Base-by-base conservation (phyloP, 1,140 invertebrate species). In the Littorina saxatilis region DNA sequence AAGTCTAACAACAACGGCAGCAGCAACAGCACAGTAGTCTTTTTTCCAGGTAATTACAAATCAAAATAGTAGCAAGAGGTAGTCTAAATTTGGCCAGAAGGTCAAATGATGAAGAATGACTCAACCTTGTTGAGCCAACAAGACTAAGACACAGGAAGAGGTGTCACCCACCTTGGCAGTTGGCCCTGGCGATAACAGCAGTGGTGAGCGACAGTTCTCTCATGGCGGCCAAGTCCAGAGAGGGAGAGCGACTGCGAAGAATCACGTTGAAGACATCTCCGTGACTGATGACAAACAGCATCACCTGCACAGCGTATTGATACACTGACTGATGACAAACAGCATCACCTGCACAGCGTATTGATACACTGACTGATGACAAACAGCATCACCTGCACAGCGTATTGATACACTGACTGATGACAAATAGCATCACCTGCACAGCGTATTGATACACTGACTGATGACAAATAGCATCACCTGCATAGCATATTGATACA, bases 251-350 rank as follows among this genome's bases (percentile, higher is more conserved):
- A 63, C 95, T 94, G 85, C 95, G 93, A 23, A 98, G 90, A 58
- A 97, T 94, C 84, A 95, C 94, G 85, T 96, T 95, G 27, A 98
- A 94, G 40, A 95, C 95, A 84, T 98, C 96, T 47, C 95, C 92
- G 91, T 98, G 96, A 74, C 95, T 95, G 66, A 97, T 94, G 40
- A 98, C 89, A 84, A 97, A 96, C 82, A 96, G 95, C 63, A 96
- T 94, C 52, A 97, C 94, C 91, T 93, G 84, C 43, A 47, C 43
- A 47, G 43, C 43, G 17, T 17, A 47, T 47, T 17, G n/a, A n/a
- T n/a, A n/a, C n/a, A n/a, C n/a, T 98, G 96, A 74, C 95, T 95
- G 66, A 97, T 94, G 40, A 98, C 89, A 84, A 97, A 96, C 82
- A 96, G 95, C 63, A 96, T 94, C 52, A 97, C 94, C 91, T 93